Conservation (phyloP, 2,797 vertebrate species). For the Labroides dimidiatus region DNA sequence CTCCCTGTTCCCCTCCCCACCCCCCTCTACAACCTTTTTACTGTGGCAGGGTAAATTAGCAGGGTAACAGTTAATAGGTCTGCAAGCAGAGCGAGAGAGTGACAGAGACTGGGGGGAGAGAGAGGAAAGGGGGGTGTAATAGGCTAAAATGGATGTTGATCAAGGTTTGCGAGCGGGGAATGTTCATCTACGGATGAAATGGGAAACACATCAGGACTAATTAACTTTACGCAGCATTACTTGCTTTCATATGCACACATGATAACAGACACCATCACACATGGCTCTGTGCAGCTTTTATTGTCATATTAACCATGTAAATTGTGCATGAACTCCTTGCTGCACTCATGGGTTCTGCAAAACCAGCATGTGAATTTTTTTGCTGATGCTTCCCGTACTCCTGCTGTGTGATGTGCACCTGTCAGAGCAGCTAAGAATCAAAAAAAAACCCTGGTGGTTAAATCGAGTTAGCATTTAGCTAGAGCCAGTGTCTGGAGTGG, state of each 20-base stretch:
- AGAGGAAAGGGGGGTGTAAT: slow-evolving; percentile 19
- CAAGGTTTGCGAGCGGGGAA: slow-evolving; percentile 65
- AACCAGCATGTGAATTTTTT: slow-evolving; percentile 18
- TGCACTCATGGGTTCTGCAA: slow-evolving; percentile 30
- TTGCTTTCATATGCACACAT: slow-evolving; percentile 20
- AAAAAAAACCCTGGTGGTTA: slow-evolving; percentile 38
- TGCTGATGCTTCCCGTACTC: slow-evolving; percentile 43
- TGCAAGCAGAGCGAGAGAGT: slow-evolving; percentile 37
- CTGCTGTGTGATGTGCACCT: slow-evolving; percentile 43
- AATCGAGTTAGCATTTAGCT: slow-evolving; percentile 27
- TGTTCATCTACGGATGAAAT: slow-evolving; percentile 67
- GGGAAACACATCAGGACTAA: slow-evolving; percentile 76
- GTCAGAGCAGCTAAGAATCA: slow-evolving; percentile 52
- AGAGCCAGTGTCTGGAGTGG: slow-evolving; percentile 28
- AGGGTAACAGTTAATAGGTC: slow-evolving; percentile 68
- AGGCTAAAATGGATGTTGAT: slow-evolving; percentile 71
- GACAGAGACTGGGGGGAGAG: not conserved
- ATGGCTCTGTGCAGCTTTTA: slow-evolving; percentile 32
- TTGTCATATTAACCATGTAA: slow-evolving; percentile 59
- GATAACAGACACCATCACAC: slow-evolving; percentile 9
- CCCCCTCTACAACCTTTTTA: slow-evolving; percentile 9
- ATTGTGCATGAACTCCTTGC: slow-evolving; percentile 53
- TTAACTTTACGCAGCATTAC: slow-evolving; percentile 54
- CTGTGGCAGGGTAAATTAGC: slow-evolving; percentile 66
- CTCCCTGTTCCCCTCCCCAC: slow-evolving; percentile 29